Percentiles rank a stretch among this genome's conserved stretches.
Conservation (phyloP, 2,797 vertebrate genomes). For the Myripristis jacobus region DNA sequence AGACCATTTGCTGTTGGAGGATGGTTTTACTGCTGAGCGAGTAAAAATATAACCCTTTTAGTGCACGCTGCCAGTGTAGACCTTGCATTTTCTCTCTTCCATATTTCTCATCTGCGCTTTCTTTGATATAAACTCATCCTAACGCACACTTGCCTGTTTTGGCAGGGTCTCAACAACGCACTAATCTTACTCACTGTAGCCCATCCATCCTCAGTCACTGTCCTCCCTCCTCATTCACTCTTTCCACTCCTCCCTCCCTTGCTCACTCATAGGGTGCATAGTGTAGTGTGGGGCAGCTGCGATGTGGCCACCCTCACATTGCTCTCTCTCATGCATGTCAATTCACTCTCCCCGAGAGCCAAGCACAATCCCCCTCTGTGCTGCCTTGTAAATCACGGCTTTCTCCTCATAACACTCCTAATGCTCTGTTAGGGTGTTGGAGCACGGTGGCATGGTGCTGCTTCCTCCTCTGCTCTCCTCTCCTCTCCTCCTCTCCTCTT, state of each 20-base stretch:
- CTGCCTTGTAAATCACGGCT: slow-evolving; percentile 77
- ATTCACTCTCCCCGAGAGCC: slow-evolving; percentile 69
- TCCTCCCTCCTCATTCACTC: slow-evolving; percentile 60
- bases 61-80: slow-evolving; percentile 9
- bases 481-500: slow-evolving; percentile 2
- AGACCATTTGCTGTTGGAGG: slow-evolving; percentile 36
- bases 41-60: slow-evolving; percentile 34
- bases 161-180: slow-evolving; percentile 45
- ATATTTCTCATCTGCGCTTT: slow-evolving; percentile 9
- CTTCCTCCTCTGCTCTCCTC: slow-evolving; percentile 32
- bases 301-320: slow-evolving; percentile 66
- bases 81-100: slow-evolving; percentile 33
- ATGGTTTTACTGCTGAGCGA: slow-evolving; percentile 45
- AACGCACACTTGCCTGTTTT: slow-evolving; percentile 49
- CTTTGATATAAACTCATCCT: slow-evolving; percentile 35
- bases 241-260: slow-evolving; percentile 32
- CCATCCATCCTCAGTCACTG: slow-evolving; percentile 59
- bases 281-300: slow-evolving; percentile 78
- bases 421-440: slow-evolving; percentile 47
- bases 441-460: slow-evolving; percentile 39
- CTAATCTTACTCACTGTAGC: slow-evolving; percentile 53
- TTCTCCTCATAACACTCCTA: slow-evolving; percentile 58
- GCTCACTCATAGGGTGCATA: slow-evolving; percentile 52
- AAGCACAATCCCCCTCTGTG: slow-evolving; percentile 82
- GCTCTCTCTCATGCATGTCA: slow-evolving; percentile 79